Percentiles rank a stretch among this genome's conserved stretches.
Conservation (phyloP, 2,113 vertebrate genomes). For the Takifugu flavidus region DNA sequence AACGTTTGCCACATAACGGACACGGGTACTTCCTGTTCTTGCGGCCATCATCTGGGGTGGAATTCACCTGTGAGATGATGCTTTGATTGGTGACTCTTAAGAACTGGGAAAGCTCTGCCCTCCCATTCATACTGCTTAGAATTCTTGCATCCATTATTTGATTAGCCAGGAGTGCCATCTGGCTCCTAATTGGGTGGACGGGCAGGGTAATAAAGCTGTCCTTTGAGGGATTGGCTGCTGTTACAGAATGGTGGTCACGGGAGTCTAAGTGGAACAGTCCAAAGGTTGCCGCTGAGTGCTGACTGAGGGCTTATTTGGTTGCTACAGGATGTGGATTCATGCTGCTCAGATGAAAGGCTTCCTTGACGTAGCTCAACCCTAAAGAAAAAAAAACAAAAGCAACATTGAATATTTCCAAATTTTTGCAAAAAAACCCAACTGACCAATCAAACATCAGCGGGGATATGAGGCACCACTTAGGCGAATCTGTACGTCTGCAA, state of each 20-base stretch:
- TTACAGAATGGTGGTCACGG: slow-evolving; percentile 72
- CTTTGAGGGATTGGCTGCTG: slow-evolving; percentile 81
- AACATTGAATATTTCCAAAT: slow-evolving; percentile 21
- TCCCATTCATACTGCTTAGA: slow-evolving; percentile 85
- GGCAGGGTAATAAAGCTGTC: slow-evolving; percentile 81
- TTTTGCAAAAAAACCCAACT: slow-evolving; percentile 14
- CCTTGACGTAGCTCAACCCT: slow-evolving; percentile 44
- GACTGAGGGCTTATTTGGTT: slow-evolving; percentile 47
- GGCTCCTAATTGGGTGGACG: slow-evolving; percentile 88
- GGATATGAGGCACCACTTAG: not conserved
- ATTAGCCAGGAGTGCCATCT: slow-evolving; percentile 95
- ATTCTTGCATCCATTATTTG: slow-evolving; percentile 88
- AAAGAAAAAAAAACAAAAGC: slow-evolving; percentile 42
- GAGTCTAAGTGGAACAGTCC: slow-evolving; percentile 82
- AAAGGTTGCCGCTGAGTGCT: slow-evolving; percentile 73
- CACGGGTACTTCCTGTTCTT: slow-evolving; percentile 98
- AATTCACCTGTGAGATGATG: slow-evolving; percentile 89
- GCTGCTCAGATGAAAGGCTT: slow-evolving; percentile 37
- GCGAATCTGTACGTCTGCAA: slow-evolving; percentile 16
- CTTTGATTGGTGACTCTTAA: slow-evolving; percentile 91
- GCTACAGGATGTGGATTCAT: slow-evolving; percentile 62
- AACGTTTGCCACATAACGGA: slow-evolving; percentile 94
- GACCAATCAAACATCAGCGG: slow-evolving; percentile 2
- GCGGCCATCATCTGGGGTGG: slow-evolving; percentile 89
- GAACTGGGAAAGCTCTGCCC: slow-evolving; percentile 95